phyloP scores from a whole-genome alignment of 2,113 vertebrate genomes.

The Xenus cinereus region DNA sequence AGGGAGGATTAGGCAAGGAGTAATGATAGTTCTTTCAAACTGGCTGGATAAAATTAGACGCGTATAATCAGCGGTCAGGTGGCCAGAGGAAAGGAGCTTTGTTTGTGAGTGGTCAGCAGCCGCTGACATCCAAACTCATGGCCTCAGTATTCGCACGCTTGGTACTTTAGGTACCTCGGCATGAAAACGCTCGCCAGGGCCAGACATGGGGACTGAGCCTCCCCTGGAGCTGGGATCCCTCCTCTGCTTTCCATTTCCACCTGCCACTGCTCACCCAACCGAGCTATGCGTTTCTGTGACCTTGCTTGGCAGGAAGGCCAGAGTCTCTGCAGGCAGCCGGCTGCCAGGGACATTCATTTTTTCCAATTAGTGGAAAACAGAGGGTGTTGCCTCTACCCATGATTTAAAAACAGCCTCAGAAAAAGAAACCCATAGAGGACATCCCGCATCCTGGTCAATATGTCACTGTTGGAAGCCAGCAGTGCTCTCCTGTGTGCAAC shows the following conservation, averaged over 20 bases:
- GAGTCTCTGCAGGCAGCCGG: background rate
- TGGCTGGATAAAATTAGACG: background rate
- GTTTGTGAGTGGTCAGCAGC: background rate
- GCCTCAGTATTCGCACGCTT: background rate
- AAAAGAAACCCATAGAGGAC: background rate
- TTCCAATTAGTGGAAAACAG: conserved; percentile 15
- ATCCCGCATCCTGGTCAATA: background rate
- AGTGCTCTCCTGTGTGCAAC: background rate
- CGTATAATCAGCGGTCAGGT: conserved; percentile 16
- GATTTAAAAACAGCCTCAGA: background rate
- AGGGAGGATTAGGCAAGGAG: background rate
- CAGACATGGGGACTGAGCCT: background rate
- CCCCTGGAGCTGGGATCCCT: background rate
- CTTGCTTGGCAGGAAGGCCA: background rate
- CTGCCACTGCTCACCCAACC: background rate
- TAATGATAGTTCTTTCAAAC: conserved; percentile 38
- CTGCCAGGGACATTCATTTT: background rate
- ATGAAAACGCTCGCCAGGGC: background rate
- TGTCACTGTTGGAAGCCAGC: background rate
- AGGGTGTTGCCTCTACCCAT: background rate
- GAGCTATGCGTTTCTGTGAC: background rate
- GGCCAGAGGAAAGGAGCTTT: background rate
- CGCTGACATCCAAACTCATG: background rate
- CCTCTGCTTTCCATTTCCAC: background rate
- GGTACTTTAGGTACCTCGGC: background rate